Evolutionary conservation across 92 coral and sea anemone genomes (phyloP), one percentile per base, ranked within the genome.

Genomic region (Zoanthus sansibaricus): DNA sequence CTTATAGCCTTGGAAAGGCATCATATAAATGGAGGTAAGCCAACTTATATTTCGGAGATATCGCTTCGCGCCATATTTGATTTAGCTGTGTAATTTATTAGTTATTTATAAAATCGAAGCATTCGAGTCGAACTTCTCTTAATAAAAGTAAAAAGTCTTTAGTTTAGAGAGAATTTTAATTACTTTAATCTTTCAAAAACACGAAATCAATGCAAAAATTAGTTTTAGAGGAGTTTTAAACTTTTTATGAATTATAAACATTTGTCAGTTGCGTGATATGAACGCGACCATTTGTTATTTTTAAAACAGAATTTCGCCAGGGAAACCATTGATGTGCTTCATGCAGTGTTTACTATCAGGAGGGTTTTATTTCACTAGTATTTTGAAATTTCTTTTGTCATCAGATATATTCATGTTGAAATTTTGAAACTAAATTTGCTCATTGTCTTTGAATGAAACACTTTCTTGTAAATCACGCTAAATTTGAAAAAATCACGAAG

Each of bases 311-410:
- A 31, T 69, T 69, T 69, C 37, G 85, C 45, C 85, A 78, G 49
- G 61, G 85, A 80, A 80, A 69, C 85, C 85, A 67, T 80, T 80
- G 42, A 80, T 59, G 7, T 80, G 85, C 45, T 1, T 59, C n/a
- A 25, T 25, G 25, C 25, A 11, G 45, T 78, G 72, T 78, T 61
- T 78, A 78, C 83, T 59, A 30, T 52, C 47, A 25, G 5, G 32
- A 7, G 20, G 12, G 9, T 68, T 18, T 9, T 7, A 20, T 9
- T 70, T 13, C 5, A 9, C 12, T 37, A 74, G 3, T 15, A 25
- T 45, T 74, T 74, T 74, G 31, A 20, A 48, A n/a, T 33, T 15
- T 18, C 20, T 58, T 71, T 69, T 69, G 21, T 1, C 20, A 62
- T 62, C 69, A 7, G 69, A 62, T 0, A 1, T 17, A 3, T 62